phyloP scores from a whole-genome alignment of 1,140 invertebrate genomes.

The Tetramorium simillimum region DNA sequence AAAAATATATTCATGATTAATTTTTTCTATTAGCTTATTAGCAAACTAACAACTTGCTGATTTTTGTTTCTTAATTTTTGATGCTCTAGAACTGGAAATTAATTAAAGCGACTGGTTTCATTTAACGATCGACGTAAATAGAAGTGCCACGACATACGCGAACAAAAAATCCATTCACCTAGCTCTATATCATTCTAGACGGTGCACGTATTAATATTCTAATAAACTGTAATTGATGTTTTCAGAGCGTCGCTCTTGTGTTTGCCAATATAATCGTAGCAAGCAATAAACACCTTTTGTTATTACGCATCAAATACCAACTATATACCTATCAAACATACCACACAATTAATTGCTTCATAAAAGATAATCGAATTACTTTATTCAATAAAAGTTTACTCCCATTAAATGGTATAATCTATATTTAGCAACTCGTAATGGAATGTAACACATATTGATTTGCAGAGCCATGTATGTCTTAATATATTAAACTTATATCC shows the following conservation, averaged over 20 bases:
- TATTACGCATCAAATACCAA: neutral
- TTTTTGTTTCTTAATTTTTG: conserved; percentile 14
- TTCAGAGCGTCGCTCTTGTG: neutral
- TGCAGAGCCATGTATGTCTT: neutral
- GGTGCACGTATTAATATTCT: neutral
- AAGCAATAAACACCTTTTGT: conserved; percentile 22
- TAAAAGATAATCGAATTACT: conserved; percentile 16
- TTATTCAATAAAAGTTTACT: conserved; percentile 14
- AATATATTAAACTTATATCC: neutral
- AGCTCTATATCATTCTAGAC: neutral
- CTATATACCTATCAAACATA: neutral
- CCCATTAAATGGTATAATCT: neutral
- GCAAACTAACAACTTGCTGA: neutral
- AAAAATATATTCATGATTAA: neutral
- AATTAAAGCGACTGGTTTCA: conserved; percentile 20
- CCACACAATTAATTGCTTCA: neutral
- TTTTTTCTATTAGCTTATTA: neutral
- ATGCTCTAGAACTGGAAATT: conserved; percentile 10
- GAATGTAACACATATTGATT: neutral
- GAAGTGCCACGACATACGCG: neutral
- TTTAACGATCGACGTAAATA: conserved; percentile 17
- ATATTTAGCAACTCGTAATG: neutral
- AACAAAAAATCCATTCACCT: neutral
- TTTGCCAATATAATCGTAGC: neutral
- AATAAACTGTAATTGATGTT: conserved; percentile 10